Conservation (phyloP, 2,888 invertebrate species). For the Phortica magna region DNA sequence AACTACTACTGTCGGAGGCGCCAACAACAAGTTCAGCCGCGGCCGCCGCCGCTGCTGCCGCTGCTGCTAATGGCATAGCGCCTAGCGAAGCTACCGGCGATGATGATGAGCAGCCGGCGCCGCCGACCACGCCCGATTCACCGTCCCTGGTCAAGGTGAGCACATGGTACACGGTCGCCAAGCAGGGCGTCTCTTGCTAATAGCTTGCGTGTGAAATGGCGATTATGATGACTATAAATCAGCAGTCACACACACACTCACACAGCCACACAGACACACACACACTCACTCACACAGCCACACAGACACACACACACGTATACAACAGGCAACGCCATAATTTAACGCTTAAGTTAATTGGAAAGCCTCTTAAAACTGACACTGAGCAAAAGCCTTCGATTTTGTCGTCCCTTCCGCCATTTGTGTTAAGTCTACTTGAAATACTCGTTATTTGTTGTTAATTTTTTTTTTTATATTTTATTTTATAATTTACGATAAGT, state of each 20-base stretch:
- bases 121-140: constrained; percentile 72
- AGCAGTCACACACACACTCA: not conserved
- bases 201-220: constrained; percentile 24
- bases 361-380: too few species aligned
- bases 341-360: too few species aligned
- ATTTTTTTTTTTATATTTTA: too few species aligned
- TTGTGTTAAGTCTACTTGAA: too few species aligned
- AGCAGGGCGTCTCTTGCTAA: constrained; percentile 78
- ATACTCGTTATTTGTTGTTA: too few species aligned
- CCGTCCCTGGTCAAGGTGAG: constrained; percentile 78
- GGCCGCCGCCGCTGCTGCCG: constrained; percentile 36
- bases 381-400: too few species aligned
- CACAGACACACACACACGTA: too few species aligned
- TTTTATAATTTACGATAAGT: too few species aligned
- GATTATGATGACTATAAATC: not conserved
- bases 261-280: too few species aligned
- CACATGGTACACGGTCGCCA: constrained; percentile 78
- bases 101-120: constrained; percentile 31
- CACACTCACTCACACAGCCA: not conserved
- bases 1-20: not conserved
- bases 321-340: too few species aligned
- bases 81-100: constrained; percentile 4
- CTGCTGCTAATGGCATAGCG: not conserved
- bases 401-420: too few species aligned
- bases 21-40: constrained; percentile 35